Evolutionary conservation across 2,797 vertebrate species (phyloP).

Genomic region (Podarcis siculus): DNA sequence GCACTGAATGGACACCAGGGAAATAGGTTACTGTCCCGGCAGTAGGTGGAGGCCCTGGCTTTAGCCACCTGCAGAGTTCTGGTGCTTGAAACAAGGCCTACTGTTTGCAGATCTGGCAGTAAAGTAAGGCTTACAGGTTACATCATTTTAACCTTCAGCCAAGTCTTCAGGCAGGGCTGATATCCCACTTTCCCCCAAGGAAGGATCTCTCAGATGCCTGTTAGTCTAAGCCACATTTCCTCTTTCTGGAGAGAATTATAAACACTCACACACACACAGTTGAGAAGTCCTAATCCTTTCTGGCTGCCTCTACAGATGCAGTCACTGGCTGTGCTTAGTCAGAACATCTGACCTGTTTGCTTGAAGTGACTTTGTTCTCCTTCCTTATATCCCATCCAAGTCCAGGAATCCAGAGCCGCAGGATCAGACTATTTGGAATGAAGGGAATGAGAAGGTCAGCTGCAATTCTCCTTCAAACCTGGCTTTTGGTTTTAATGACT

Average conservation of each 20-base stretch:
- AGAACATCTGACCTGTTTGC: constrained; percentile 6
- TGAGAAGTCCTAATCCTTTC: constrained; percentile 3
- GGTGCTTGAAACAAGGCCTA: background rate
- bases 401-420: background rate
- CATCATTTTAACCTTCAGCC: constrained; percentile 13
- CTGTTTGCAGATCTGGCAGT: background rate
- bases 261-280: constrained; percentile 30
- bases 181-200: constrained; percentile 36
- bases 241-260: constrained; percentile 37
- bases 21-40: background rate
- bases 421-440: background rate
- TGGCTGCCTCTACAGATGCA: constrained; percentile 14
- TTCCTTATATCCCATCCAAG: constrained; percentile 19
- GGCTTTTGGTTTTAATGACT: rapidly evolving
- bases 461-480: background rate
- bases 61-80: background rate
- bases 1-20: background rate
- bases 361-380: background rate
- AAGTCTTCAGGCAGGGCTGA: constrained; percentile 29
- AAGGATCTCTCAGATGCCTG: constrained; percentile 41
- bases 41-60: background rate
- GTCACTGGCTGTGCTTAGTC: constrained; percentile 31
- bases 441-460: background rate
- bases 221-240: constrained; percentile 19
- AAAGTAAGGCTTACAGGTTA: background rate